Evolutionary conservation across 2,797 vertebrate species (phyloP).

Genomic region (Euthynnus affinis): DNA sequence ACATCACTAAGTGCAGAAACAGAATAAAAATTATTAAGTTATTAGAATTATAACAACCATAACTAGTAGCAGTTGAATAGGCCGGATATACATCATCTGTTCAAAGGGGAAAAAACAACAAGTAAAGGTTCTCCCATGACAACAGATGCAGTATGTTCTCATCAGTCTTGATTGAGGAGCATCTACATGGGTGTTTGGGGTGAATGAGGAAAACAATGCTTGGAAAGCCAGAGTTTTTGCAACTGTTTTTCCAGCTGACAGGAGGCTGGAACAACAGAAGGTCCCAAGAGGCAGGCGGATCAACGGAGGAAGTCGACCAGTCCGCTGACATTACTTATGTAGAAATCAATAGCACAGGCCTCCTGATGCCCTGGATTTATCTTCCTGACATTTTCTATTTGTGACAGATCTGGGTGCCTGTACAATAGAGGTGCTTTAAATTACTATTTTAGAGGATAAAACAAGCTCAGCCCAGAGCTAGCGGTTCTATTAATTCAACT

Average conservation of each 20-base stretch:
- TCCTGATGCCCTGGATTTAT: slow-evolving; percentile 66
- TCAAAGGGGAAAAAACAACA: not conserved
- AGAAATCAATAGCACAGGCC: slow-evolving; percentile 74
- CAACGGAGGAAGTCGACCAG: slow-evolving; percentile 51
- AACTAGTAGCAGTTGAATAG: no score
- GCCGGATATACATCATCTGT: slow-evolving; percentile 16
- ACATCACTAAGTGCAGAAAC: no score
- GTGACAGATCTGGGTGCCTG: slow-evolving; percentile 51
- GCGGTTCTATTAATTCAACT: slow-evolving; percentile 17
- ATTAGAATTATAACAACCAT: no score
- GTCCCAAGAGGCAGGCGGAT: slow-evolving; percentile 57
- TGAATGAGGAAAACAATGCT: slow-evolving; percentile 14
- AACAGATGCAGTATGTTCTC: slow-evolving; percentile 25
- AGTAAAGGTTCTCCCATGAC: slow-evolving; percentile 12
- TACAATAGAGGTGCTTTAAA: slow-evolving; percentile 42
- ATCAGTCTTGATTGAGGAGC: slow-evolving; percentile 11
- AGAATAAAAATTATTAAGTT: no score
- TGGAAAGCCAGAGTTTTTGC: slow-evolving; percentile 26
- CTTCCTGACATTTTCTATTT: slow-evolving; percentile 69
- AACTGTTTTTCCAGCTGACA: slow-evolving; percentile 44
- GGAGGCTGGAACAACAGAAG: slow-evolving; percentile 56
- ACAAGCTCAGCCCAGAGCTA: not conserved
- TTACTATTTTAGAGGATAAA: slow-evolving; percentile 32
- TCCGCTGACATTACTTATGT: slow-evolving; percentile 68
- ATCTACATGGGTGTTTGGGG: slow-evolving; percentile 10